Percentiles rank a stretch among this genome's conserved stretches.
These are phyloP conservation scores for Cheirogaleus medius DNA, from an alignment of 2,113 vertebrate species.

Conservation along the genomic window DNA sequence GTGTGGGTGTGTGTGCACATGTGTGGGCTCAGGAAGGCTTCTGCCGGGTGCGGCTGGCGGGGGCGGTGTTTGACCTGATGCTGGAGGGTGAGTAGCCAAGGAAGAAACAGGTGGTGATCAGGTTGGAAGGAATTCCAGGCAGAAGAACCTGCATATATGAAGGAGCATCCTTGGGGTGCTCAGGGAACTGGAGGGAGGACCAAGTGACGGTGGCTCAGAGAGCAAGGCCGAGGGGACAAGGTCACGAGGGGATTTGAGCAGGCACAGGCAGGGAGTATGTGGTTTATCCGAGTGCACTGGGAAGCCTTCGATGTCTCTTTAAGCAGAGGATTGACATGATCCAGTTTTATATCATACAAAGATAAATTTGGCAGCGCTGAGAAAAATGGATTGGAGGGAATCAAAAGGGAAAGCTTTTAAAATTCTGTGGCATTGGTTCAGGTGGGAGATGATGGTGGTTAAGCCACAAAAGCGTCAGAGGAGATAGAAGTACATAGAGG, in stretches of 20 bases:
- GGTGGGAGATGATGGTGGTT: not conserved
- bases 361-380: not conserved
- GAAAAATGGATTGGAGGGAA: not conserved
- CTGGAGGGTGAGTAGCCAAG: not conserved
- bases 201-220: not conserved
- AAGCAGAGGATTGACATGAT: not conserved
- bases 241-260: not conserved
- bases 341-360: not conserved
- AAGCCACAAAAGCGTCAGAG: accelerated
- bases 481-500: not conserved
- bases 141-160: not conserved
- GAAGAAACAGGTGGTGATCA: not conserved
- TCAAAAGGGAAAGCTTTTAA: not conserved
- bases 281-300: not conserved
- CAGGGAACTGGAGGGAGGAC: not conserved
- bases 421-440: accelerated
- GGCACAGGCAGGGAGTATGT: not conserved
- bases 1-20: accelerated
- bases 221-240: not conserved
- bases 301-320: not conserved
- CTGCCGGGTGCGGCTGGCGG: not conserved
- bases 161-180: not conserved
- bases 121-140: not conserved
- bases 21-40: not conserved
- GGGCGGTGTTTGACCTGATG: not conserved